phyloP scores from a whole-genome alignment of 2,113 vertebrate genomes.

The Acanthisitta chloris region DNA sequence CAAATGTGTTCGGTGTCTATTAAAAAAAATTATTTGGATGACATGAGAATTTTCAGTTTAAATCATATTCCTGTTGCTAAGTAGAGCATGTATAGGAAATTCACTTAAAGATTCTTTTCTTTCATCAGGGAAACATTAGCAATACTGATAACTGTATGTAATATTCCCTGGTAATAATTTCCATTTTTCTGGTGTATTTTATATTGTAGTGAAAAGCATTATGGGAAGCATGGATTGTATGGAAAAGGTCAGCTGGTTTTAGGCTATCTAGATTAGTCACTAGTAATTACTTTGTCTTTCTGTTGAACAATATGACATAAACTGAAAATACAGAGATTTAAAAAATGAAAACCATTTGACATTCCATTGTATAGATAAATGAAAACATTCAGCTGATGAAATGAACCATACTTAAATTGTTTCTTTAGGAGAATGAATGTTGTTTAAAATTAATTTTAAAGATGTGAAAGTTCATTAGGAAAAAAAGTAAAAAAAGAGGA shows the following conservation, averaged over 20 bases:
- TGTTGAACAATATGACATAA: neutral
- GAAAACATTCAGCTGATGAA: neutral
- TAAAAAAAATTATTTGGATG: neutral
- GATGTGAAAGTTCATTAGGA: neutral
- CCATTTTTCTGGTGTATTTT: neutral
- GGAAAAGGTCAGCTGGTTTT: neutral
- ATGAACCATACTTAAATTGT: neutral
- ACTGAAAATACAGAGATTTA: neutral
- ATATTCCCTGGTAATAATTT: constrained; percentile 10
- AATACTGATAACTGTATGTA: neutral
- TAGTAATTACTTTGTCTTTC: neutral
- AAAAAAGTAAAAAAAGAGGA: neutral
- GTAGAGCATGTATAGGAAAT: neutral
- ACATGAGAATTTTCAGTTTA: constrained; percentile 26
- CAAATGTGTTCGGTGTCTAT: neutral
- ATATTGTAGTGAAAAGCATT: neutral
- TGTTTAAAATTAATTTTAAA: neutral
- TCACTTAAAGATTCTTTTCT: neutral
- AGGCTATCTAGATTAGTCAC: neutral
- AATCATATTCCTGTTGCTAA: constrained; percentile 6
- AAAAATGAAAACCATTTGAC: neutral
- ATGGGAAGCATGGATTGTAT: neutral
- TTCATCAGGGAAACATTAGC: neutral
- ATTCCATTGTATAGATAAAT: neutral
- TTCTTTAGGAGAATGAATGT: neutral